Evolutionary conservation across 1,140 invertebrate species (phyloP).

Genomic region (Bombus superbus): DNA sequence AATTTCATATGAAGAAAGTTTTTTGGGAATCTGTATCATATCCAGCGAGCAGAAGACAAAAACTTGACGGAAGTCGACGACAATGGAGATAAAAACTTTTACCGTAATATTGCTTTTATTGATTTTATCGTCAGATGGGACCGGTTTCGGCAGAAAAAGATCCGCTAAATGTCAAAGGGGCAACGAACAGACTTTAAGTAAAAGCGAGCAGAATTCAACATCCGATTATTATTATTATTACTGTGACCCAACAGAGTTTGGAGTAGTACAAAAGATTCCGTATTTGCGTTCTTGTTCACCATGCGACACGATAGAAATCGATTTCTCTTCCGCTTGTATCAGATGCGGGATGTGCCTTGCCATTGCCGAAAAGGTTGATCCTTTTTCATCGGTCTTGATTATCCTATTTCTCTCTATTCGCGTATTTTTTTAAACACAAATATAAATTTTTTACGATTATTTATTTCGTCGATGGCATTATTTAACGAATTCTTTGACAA

Average conservation of each 20-base stretch:
- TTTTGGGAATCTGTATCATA: neutral
- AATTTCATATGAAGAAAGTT: neutral
- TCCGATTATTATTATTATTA: slow-evolving; percentile 58
- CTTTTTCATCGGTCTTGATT: neutral
- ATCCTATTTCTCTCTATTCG: neutral
- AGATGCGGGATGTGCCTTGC: slow-evolving; percentile 74
- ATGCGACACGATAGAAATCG: slow-evolving; percentile 39
- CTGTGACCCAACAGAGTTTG: slow-evolving; percentile 58
- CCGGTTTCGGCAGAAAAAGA: slow-evolving; percentile 13
- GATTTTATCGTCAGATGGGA: neutral
- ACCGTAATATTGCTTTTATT: slow-evolving; percentile 1
- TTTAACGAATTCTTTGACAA: neutral
- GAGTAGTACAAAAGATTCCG: slow-evolving; percentile 70
- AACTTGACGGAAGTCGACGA: neutral
- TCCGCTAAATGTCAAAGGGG: neutral
- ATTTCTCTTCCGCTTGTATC: slow-evolving; percentile 74
- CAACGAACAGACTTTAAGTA: neutral
- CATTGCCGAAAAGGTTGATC: slow-evolving; percentile 71
- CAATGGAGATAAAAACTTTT: neutral
- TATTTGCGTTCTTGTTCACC: slow-evolving; percentile 33
- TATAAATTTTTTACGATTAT: neutral
- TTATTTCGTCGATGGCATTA: neutral
- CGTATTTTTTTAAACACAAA: neutral
- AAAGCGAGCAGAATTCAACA: slow-evolving; percentile 26
- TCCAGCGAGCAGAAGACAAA: neutral